phyloP scores from a whole-genome alignment of 2,113 vertebrate species.

The Takifugu flavidus region DNA sequence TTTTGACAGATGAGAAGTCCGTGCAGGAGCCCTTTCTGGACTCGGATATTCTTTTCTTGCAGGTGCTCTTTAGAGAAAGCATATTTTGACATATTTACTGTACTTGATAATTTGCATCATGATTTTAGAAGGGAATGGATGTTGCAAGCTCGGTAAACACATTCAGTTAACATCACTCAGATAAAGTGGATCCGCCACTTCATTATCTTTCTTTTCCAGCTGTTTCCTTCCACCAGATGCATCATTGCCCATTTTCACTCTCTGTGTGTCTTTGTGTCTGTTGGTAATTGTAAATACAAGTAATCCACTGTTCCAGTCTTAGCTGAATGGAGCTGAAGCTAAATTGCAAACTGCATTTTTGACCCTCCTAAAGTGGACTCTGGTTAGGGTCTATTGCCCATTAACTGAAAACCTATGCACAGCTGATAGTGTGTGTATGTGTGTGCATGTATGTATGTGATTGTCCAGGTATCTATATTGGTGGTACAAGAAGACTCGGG shows the following conservation, averaged over 20 bases:
- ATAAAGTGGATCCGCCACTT: constrained; percentile 11
- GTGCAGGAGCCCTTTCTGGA: too few relatives aligned
- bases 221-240: constrained; percentile 20
- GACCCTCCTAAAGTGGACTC: neutral
- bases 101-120: constrained; percentile 43
- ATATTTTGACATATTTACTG: too few relatives aligned
- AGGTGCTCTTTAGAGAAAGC: too few relatives aligned
- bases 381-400: too few relatives aligned
- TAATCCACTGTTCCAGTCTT: constrained; percentile 13
- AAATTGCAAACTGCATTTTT: neutral
- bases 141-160: neutral
- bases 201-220: constrained; percentile 18
- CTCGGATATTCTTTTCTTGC: too few relatives aligned
- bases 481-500: constrained; percentile 90
- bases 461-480: constrained; percentile 86
- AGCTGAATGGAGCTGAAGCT: constrained; percentile 30
- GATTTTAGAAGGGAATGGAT: neutral
- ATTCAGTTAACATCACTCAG: neutral
- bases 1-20: too few relatives aligned
- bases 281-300: too few relatives aligned
- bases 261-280: neutral
- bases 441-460: constrained; percentile 1
- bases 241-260: constrained; percentile 18
- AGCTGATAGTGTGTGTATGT: neutral
- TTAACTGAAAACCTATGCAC: neutral